These are phyloP conservation scores for Parazoanthus atlanticus DNA, from an alignment of 92 coral and sea anemone genomes.

Conservation along the genomic window DNA sequence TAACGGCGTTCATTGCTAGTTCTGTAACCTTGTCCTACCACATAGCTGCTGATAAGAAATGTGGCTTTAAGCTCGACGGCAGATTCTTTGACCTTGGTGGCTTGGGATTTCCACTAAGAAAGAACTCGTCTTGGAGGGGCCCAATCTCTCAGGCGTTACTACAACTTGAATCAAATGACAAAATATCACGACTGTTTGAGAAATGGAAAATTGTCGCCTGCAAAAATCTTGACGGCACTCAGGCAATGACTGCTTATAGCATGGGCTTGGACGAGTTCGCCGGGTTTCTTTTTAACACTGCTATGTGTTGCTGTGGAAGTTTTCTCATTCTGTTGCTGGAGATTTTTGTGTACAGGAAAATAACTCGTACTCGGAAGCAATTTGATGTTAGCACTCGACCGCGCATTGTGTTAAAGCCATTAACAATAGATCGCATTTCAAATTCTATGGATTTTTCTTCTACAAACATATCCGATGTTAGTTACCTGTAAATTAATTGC, in stretches of 20 bases:
- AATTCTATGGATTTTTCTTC: constrained; percentile 6
- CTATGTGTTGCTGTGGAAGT: constrained; percentile 70
- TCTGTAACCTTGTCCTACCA: constrained; percentile 57
- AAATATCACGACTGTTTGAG: constrained; percentile 53
- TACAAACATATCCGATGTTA: constrained; percentile 17
- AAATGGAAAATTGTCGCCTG: constrained; percentile 73
- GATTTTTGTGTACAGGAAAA: constrained; percentile 63
- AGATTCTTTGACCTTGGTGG: constrained; percentile 73
- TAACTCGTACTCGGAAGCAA: constrained; percentile 56
- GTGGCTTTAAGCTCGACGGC: constrained; percentile 80
- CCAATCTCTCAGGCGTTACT: constrained; percentile 75
- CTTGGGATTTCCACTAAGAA: constrained; percentile 73
- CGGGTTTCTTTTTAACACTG: constrained; percentile 84
- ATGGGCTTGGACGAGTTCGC: constrained; percentile 85
- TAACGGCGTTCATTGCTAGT: constrained; percentile 75
- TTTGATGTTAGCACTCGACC: constrained; percentile 29
- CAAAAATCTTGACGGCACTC: constrained; percentile 44
- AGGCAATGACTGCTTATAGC: constrained; percentile 53
- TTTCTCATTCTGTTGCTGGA: constrained; percentile 68
- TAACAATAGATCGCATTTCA: neutral
- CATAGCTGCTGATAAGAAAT: constrained; percentile 63
- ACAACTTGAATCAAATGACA: constrained; percentile 60
- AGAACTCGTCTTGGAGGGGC: constrained; percentile 75
- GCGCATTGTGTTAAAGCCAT: neutral
- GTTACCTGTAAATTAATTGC: neutral